A percentile compares a stretch with the other conserved stretches of the same genome.
Conservation (phyloP, 1,140 invertebrate species). For the Philopotamus ludificatus region DNA sequence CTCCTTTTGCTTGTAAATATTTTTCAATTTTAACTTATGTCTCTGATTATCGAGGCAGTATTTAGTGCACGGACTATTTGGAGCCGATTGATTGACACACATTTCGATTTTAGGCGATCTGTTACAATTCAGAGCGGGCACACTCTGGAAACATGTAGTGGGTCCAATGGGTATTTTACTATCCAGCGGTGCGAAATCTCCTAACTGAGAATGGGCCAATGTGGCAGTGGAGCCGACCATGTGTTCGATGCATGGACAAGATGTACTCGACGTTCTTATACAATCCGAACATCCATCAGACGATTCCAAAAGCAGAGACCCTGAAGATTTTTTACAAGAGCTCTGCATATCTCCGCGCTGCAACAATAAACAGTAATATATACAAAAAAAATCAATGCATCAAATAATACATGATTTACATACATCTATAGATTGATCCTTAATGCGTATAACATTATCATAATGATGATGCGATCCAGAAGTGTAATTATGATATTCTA, state of each 20-base stretch:
- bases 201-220: slow-evolving; percentile 46
- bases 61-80: slow-evolving; percentile 49
- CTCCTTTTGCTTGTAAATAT: background rate
- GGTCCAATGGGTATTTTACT: slow-evolving; percentile 36
- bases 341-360: slow-evolving; percentile 55
- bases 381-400: background rate
- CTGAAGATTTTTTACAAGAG: slow-evolving; percentile 50
- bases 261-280: slow-evolving; percentile 56
- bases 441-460: slow-evolving; percentile 44
- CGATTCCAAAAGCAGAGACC: slow-evolving; percentile 43
- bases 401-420: background rate
- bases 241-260: slow-evolving; percentile 64
- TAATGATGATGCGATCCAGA: slow-evolving; percentile 55
- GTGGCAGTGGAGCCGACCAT: slow-evolving; percentile 47
- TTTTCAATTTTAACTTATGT: slow-evolving; percentile 19
- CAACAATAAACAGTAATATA: slow-evolving; percentile 34
- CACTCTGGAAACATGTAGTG: slow-evolving; percentile 43
- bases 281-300: slow-evolving; percentile 50
- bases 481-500: slow-evolving; percentile 62
- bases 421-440: slow-evolving; percentile 30
- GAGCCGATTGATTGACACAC: slow-evolving; percentile 49
- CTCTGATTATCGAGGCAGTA: slow-evolving; percentile 18
- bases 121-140: slow-evolving; percentile 44
- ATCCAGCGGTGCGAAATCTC: slow-evolving; percentile 42
- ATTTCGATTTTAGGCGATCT: slow-evolving; percentile 34